Conservation (phyloP, 2,113 vertebrate species). For the Paralichthys olivaceus region DNA sequence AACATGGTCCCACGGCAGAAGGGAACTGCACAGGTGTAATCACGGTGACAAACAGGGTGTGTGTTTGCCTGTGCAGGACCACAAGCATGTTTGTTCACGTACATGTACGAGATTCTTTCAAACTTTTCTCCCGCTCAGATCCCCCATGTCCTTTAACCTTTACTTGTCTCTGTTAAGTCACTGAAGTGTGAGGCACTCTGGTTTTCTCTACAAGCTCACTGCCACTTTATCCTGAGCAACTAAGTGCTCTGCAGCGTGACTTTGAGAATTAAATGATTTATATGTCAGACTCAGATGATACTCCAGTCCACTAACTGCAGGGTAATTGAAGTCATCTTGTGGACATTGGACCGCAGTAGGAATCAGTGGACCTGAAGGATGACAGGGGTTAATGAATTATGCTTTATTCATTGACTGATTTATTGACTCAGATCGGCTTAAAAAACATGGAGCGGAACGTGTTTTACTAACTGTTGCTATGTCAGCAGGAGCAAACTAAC, state of each 20-base stretch:
- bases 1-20: slow-evolving; percentile 8
- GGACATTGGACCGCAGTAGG: background rate
- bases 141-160: slow-evolving; percentile 8
- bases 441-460: no score
- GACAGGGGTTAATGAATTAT: background rate
- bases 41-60: slow-evolving; percentile 22
- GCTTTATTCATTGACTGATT: slow-evolving; percentile 5
- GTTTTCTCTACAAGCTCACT: slow-evolving; percentile 1
- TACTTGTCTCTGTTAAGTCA: slow-evolving; percentile 13
- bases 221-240: slow-evolving; percentile 17
- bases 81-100: background rate
- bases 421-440: background rate
- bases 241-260: slow-evolving; percentile 6
- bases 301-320: slow-evolving; percentile 20
- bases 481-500: no score
- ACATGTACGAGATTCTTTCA: background rate
- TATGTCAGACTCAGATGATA: background rate
- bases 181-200: slow-evolving; percentile 12
- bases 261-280: slow-evolving; percentile 33
- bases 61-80: background rate
- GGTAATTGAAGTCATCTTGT: slow-evolving; percentile 26
- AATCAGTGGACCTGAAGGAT: background rate
- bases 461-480: no score
- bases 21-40: slow-evolving; percentile 26
- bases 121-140: slow-evolving; percentile 10